These are phyloP conservation scores for Paedocypris sp. DNA, from an alignment of 2,113 vertebrate genomes.

Conservation along the genomic window DNA sequence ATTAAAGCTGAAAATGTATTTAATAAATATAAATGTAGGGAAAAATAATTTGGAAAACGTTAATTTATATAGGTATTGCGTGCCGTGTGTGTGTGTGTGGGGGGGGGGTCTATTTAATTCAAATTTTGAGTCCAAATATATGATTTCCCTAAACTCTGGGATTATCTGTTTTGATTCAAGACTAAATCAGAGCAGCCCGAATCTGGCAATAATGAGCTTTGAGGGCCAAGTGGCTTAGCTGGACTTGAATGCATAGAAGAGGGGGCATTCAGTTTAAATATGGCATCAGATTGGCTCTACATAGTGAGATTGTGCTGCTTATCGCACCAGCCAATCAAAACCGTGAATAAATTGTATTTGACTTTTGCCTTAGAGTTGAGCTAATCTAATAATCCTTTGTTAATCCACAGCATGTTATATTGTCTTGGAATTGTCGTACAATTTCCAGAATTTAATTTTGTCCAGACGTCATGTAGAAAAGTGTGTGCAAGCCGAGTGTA, in stretches of 20 bases:
- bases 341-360: not conserved
- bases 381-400: not conserved
- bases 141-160: no score
- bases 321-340: not conserved
- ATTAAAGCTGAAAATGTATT: no score
- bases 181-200: constrained; percentile 9
- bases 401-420: not conserved
- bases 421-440: not conserved
- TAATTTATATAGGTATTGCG: no score
- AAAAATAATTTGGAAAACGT: no score
- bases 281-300: not conserved
- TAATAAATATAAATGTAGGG: no score
- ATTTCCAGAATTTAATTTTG: not conserved
- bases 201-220: constrained; percentile 16
- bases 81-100: no score
- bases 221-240: constrained; percentile 3
- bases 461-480: not conserved
- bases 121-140: no score
- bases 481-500: constrained; percentile 12
- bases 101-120: no score
- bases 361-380: not conserved
- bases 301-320: not conserved
- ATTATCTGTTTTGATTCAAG: constrained; percentile 5
- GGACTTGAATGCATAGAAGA: not conserved
- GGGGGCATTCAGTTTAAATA: not conserved